Evolutionary conservation across 2,113 vertebrate genomes (phyloP), one percentile per base, ranked within the genome.

Genomic region (Nettapus auritus): DNA sequence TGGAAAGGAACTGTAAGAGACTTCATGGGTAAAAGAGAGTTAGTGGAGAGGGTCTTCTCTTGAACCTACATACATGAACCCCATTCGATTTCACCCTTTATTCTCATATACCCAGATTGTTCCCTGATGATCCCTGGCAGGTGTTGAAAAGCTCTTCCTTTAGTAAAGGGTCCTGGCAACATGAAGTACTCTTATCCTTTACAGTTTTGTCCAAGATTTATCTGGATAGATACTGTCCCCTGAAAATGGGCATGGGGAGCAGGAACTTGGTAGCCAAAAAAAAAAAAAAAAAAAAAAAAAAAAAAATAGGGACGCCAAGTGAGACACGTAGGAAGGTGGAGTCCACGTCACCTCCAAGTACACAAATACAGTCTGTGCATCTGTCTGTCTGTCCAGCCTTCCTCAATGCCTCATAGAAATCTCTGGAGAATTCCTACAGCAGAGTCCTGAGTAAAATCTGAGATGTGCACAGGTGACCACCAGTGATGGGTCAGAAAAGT

Each of bases 21-120:
- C 5, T 62, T 2, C 3, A 5, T 16, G 19, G 26, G 20, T 21
- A 7, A 76, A 56, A 48, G 3, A 20, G 8, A 85, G 4, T 33
- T n/a, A 38, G 29, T 16, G 17, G 29, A 76, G 44, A 85, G 5
- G 15, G 15, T 28, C 4, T 56, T 48, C 33, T 73, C 26, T 62
- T 53, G n/a, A 77, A 56, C 6, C 0, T 57, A 5, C 52, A 19
- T 15, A 8, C 1, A 6, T 56, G 28, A 56, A 31, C 3, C 8
- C 2, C 13, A n/a, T 25, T 6, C 20, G 0, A 13, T 1, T 3
- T 89, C 50, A 42, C 5, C 3, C 3, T n/a, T 36, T 40, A 1
- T 18, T 34, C 19, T 85, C 29, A 15, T 15, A 5, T 5, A 52
- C 5, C 1, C 0, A 5, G 6, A 3, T 38, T 80, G 76, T 76